phyloP scores from a whole-genome alignment of 2,888 invertebrate species.

The Spilosoma lubricipeda region DNA sequence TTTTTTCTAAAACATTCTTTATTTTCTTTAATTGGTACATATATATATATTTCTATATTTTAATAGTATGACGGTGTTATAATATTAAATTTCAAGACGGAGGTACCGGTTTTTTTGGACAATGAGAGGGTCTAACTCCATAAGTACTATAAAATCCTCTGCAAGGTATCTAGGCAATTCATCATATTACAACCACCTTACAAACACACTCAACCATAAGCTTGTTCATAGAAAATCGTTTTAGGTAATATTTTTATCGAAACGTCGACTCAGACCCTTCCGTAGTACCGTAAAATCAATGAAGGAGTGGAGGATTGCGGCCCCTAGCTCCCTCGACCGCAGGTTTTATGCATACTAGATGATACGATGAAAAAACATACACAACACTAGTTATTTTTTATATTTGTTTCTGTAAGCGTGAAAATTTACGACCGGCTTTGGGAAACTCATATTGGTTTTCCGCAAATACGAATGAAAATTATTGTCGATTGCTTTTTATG shows the following conservation, averaged over 20 bases:
- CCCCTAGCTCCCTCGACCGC: slow-evolving; percentile 45
- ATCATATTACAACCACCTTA: slow-evolving; percentile 15
- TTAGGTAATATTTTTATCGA: slow-evolving; percentile 21
- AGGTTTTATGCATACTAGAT: slow-evolving; percentile 59
- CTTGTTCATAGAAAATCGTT: slow-evolving; percentile 22
- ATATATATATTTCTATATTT: not conserved
- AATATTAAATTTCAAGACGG: not conserved
- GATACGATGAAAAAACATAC: slow-evolving; percentile 52
- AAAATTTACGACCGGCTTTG: slow-evolving; percentile 55
- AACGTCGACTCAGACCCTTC: slow-evolving; percentile 50
- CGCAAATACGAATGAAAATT: slow-evolving; percentile 53
- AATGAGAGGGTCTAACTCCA: not conserved
- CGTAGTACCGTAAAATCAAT: slow-evolving; percentile 64
- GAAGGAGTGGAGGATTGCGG: slow-evolving; percentile 60
- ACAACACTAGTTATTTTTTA: slow-evolving; percentile 55
- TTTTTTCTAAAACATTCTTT: not conserved
- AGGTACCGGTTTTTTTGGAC: not conserved
- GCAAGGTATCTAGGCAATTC: slow-evolving; percentile 7
- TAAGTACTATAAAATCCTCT: not conserved
- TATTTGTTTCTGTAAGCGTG: slow-evolving; percentile 51
- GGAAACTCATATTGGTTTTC: slow-evolving; percentile 53
- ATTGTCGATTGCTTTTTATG: slow-evolving; percentile 54
- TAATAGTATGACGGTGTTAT: not conserved
- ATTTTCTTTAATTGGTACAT: not conserved
- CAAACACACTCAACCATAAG: slow-evolving; percentile 18